Conservation (phyloP, 2,113 vertebrate genomes). For the Pholis gunnellus region DNA sequence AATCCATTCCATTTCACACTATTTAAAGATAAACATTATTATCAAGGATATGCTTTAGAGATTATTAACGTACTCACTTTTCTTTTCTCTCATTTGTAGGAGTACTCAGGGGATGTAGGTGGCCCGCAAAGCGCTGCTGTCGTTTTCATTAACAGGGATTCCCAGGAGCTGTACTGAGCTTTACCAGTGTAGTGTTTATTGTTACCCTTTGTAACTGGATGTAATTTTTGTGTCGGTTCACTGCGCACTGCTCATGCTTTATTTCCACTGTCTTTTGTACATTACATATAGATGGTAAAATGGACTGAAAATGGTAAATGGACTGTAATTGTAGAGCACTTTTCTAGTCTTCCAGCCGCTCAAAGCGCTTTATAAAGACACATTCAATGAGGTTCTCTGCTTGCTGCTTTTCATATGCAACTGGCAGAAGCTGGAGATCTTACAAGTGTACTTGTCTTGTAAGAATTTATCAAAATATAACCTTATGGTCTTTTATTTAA, state of each 20-base stretch:
- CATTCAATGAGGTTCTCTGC: not conserved
- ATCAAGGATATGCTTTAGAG: not conserved
- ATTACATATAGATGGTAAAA: not conserved
- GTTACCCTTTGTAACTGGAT: constrained; percentile 33
- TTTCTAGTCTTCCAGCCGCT: too few species aligned
- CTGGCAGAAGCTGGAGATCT: not conserved
- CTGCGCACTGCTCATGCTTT: not conserved
- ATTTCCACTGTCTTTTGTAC: not conserved
- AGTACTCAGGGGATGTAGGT: constrained; percentile 1
- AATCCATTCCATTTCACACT: not conserved
- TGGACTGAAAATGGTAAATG: too few species aligned
- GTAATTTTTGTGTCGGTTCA: constrained; percentile 12
- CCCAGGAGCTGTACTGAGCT: constrained; percentile 48
- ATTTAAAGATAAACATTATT: not conserved
- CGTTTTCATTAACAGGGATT: constrained; percentile 60
- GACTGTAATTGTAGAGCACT: too few species aligned
- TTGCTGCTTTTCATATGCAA: not conserved
- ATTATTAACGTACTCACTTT: not conserved
- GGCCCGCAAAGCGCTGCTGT: constrained; percentile 48
- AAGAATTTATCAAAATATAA: not conserved
- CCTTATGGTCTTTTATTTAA: not conserved
- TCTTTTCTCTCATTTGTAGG: constrained; percentile 43
- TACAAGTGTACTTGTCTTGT: not conserved
- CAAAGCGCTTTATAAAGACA: too few species aligned
- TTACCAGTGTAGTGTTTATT: not conserved